Conservation (phyloP, 2,888 invertebrate species). For the Cantharis rustica region DNA sequence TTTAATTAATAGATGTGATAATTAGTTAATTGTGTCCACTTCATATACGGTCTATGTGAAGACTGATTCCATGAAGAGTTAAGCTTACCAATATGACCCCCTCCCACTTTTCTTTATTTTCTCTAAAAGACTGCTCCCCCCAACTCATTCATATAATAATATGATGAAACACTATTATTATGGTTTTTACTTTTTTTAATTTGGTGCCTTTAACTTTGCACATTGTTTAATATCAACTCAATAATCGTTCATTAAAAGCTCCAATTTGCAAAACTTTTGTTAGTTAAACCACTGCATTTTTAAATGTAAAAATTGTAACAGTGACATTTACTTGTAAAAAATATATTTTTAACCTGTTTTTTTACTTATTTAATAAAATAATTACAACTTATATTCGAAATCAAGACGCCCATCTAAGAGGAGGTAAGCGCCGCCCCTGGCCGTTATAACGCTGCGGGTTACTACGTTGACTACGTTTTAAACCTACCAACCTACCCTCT, state of each 20-base stretch:
- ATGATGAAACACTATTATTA: constrained; percentile 23
- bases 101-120: constrained; percentile 42
- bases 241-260: neutral
- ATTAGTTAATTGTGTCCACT: constrained; percentile 42
- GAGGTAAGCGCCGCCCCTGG: too few species aligned
- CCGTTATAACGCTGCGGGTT: too few species aligned
- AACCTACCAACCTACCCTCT: too few species aligned
- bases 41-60: constrained; percentile 41
- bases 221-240: neutral
- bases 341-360: too few species aligned
- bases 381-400: too few species aligned
- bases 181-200: constrained; percentile 14
- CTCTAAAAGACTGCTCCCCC: constrained; percentile 35
- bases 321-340: too few species aligned
- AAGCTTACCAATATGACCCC: constrained; percentile 39
- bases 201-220: neutral
- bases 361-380: too few species aligned
- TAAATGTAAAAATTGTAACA: too few species aligned
- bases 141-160: constrained; percentile 33
- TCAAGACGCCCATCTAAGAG: too few species aligned
- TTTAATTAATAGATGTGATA: constrained; percentile 31
- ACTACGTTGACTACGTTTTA: too few species aligned
- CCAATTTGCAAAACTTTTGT: neutral
- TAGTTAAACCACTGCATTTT: too few species aligned
- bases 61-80: constrained; percentile 42